Conservation (phyloP, 2,797 vertebrate genomes). For the Remorina albescens region DNA sequence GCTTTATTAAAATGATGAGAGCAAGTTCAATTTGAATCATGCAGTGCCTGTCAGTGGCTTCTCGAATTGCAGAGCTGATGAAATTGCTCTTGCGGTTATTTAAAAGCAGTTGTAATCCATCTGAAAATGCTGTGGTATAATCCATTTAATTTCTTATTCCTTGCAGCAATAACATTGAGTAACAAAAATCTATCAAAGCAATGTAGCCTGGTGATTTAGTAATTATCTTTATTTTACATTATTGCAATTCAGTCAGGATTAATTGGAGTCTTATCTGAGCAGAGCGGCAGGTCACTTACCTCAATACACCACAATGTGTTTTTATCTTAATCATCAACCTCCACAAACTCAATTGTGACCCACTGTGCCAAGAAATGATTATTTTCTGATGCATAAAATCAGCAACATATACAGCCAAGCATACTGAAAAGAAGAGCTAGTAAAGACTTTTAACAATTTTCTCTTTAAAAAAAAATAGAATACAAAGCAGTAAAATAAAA, state of each 20-base stretch:
- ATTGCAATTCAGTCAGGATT: slow-evolving; percentile 84
- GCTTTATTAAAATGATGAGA: slow-evolving; percentile 87
- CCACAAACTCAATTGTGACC: slow-evolving; percentile 81
- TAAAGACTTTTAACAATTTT: slow-evolving; percentile 50
- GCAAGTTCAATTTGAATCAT: slow-evolving; percentile 87
- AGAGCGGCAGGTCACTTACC: slow-evolving; percentile 87
- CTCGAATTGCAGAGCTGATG: slow-evolving; percentile 85
- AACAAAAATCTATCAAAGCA: slow-evolving; percentile 87
- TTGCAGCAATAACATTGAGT: slow-evolving; percentile 84
- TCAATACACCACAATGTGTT: slow-evolving; percentile 82
- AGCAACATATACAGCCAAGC: slow-evolving; percentile 61
- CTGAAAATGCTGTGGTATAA: slow-evolving; percentile 88
- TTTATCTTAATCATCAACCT: slow-evolving; percentile 85
- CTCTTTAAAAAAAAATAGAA: slow-evolving; percentile 63
- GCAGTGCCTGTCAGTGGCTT: slow-evolving; percentile 85
- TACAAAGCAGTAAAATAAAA: slow-evolving; percentile 30
- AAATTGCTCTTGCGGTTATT: slow-evolving; percentile 89
- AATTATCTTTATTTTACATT: slow-evolving; percentile 90
- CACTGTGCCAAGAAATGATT: slow-evolving; percentile 76
- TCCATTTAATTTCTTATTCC: slow-evolving; percentile 89
- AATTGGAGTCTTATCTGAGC: slow-evolving; percentile 87
- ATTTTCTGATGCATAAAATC: slow-evolving; percentile 75
- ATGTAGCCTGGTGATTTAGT: slow-evolving; percentile 87
- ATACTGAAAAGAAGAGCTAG: slow-evolving; percentile 52
- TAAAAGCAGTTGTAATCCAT: slow-evolving; percentile 91